Conservation (phyloP, 2,797 vertebrate species). For the Lagothrix lagotricha region DNA sequence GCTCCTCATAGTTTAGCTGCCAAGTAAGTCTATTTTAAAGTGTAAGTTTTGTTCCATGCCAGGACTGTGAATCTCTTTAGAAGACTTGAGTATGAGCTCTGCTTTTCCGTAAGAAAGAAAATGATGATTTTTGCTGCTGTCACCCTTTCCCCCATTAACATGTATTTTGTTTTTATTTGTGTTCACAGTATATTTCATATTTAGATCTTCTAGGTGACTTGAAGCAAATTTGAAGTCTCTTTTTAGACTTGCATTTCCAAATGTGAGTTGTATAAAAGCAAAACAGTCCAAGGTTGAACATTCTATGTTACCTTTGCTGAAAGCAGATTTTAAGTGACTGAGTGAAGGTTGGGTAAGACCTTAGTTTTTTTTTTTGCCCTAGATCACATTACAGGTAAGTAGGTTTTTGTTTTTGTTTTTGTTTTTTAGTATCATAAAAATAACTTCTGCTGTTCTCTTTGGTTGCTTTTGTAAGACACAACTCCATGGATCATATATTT, state of each 20-base stretch:
- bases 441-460: slow-evolving; percentile 50
- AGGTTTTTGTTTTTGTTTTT: slow-evolving; percentile 54
- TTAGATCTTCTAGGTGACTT: slow-evolving; percentile 90
- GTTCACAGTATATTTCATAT: slow-evolving; percentile 88
- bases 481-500: slow-evolving; percentile 71
- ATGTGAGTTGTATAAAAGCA: slow-evolving; percentile 88
- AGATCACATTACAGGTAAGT: slow-evolving; percentile 82
- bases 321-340: slow-evolving; percentile 88
- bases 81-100: slow-evolving; percentile 75
- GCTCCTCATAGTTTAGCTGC: background rate
- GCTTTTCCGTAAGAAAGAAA: slow-evolving; percentile 67
- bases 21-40: slow-evolving; percentile 15
- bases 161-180: slow-evolving; percentile 88
- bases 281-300: slow-evolving; percentile 86
- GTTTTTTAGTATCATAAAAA: slow-evolving; percentile 74
- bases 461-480: slow-evolving; percentile 71
- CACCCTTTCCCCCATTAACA: slow-evolving; percentile 82
- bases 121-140: slow-evolving; percentile 48
- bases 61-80: slow-evolving; percentile 44
- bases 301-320: slow-evolving; percentile 87
- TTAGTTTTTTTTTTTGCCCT: slow-evolving; percentile 78
- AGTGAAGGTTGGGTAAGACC: slow-evolving; percentile 85
- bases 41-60: background rate
- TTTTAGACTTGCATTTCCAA: slow-evolving; percentile 89
- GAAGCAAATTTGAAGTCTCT: slow-evolving; percentile 88